Conservation (phyloP, 2,797 vertebrate species). For the Centropyge bicolor region DNA sequence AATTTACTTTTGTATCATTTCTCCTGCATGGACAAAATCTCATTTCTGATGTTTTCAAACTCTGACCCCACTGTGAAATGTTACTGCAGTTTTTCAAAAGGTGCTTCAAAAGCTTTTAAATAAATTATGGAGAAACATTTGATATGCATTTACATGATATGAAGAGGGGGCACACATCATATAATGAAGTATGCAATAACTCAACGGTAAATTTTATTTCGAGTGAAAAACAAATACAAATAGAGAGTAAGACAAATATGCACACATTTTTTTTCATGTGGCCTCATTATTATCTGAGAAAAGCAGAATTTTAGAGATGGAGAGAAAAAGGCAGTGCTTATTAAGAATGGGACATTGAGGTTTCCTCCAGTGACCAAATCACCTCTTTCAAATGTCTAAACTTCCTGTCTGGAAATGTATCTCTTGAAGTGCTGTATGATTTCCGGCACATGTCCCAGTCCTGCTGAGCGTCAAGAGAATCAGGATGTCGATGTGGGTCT, state of each 20-base stretch:
- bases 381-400: slow-evolving; percentile 2
- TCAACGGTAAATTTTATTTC: background rate
- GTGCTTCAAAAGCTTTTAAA: background rate
- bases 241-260: background rate
- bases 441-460: background rate
- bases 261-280: background rate
- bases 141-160: background rate
- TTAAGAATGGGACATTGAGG: background rate
- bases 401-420: slow-evolving; percentile 19
- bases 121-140: background rate
- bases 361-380: slow-evolving; percentile 8
- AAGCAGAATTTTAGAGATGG: background rate
- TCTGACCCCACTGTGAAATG: background rate
- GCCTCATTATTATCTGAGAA: slow-evolving; percentile 10
- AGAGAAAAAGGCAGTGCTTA: background rate
- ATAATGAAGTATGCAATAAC: background rate
- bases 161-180: background rate
- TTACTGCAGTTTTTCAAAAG: background rate
- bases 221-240: background rate
- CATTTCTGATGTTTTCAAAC: background rate
- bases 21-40: background rate
- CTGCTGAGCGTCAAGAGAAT: slow-evolving; percentile 16
- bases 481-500: background rate
- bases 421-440: slow-evolving; percentile 10
- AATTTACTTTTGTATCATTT: background rate